phyloP scores from a whole-genome alignment of 2,113 vertebrate genomes.

The Orthochromis indermauri region DNA sequence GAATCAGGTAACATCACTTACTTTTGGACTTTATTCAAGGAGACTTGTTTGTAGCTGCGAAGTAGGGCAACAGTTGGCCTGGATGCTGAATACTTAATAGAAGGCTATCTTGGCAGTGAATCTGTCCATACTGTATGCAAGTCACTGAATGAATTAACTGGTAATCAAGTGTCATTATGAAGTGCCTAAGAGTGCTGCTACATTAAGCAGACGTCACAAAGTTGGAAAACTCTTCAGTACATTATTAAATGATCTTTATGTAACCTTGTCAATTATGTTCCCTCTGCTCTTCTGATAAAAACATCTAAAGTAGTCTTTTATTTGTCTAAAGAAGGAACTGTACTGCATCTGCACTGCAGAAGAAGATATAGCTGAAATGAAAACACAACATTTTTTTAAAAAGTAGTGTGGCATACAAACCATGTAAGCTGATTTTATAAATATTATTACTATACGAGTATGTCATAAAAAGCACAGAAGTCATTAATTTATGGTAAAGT shows the following conservation, averaged over 20 bases:
- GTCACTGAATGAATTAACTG: slow-evolving; percentile 19
- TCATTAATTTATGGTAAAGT: neutral
- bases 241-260: neutral
- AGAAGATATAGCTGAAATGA: neutral
- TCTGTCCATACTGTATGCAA: neutral
- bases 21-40: neutral
- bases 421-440: neutral
- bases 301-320: neutral
- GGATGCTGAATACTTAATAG: slow-evolving; percentile 21
- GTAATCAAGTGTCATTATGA: neutral
- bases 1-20: neutral
- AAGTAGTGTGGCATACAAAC: neutral
- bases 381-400: neutral
- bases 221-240: neutral
- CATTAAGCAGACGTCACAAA: neutral
- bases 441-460: neutral
- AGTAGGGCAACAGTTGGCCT: neutral
- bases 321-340: neutral
- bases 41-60: neutral
- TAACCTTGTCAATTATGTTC: neutral
- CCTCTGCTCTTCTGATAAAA: neutral
- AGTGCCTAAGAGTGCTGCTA: neutral
- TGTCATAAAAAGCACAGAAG: neutral
- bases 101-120: slow-evolving; percentile 15
- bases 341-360: neutral